phyloP scores from a whole-genome alignment of 2,797 vertebrate species.

The Trachops cirrhosus region DNA sequence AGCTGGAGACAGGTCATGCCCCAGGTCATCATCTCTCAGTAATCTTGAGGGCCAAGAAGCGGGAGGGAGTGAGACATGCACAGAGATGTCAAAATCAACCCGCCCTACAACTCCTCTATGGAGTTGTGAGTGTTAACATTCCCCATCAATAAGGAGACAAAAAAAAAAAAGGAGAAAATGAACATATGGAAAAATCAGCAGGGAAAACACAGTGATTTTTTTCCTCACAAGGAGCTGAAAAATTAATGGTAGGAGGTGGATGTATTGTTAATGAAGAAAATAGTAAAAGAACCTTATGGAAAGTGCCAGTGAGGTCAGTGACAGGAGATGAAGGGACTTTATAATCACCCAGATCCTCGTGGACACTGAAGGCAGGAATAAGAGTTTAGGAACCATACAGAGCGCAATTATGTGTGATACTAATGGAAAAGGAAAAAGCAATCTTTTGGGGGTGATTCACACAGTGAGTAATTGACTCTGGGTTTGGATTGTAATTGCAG shows the following conservation, averaged over 20 bases:
- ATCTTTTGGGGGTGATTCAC: constrained; percentile 78
- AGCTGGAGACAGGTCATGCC: background rate
- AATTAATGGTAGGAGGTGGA: constrained; percentile 53
- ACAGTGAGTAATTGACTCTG: constrained; percentile 77
- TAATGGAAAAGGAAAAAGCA: constrained; percentile 78
- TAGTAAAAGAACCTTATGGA: constrained; percentile 33
- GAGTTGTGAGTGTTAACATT: constrained; percentile 37
- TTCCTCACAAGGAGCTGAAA: constrained; percentile 62
- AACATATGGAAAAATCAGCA: constrained; percentile 73
- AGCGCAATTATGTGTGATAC: constrained; percentile 77
- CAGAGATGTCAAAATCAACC: constrained; percentile 10
- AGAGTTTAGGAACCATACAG: constrained; percentile 75
- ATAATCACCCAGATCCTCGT: constrained; percentile 55
- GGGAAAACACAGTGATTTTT: constrained; percentile 62
- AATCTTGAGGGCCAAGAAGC: background rate
- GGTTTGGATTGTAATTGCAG: constrained; percentile 76
- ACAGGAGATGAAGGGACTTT: constrained; percentile 60
- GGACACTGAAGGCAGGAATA: constrained; percentile 64
- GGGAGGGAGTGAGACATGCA: background rate
- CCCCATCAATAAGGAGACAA: constrained; percentile 38
- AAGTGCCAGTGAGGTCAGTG: constrained; percentile 58
- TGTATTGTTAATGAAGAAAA: constrained; percentile 50
- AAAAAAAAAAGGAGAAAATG: constrained; percentile 33
- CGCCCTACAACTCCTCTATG: background rate
- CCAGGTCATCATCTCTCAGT: background rate